phyloP scores from a whole-genome alignment of 2,113 vertebrate species.

The Corythaeola cristata region DNA sequence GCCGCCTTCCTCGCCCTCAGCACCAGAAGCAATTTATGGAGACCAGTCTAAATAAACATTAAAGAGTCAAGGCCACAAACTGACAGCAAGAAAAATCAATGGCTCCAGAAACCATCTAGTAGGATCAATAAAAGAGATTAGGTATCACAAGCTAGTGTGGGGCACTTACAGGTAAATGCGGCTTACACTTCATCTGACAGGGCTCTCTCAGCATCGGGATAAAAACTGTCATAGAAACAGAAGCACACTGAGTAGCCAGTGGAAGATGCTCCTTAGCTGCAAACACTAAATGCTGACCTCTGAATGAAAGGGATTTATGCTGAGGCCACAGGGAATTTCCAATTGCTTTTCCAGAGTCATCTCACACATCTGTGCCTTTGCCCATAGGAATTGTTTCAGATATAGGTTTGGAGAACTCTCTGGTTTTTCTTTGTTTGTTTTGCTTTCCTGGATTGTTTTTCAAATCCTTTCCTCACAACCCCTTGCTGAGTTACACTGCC shows the following conservation, averaged over 20 bases:
- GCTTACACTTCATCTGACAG: slow-evolving; percentile 72
- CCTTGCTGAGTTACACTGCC: neutral
- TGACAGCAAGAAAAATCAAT: slow-evolving; percentile 83
- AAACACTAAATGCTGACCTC: slow-evolving; percentile 67
- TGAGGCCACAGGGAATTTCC: slow-evolving; percentile 41
- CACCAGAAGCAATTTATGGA: slow-evolving; percentile 83
- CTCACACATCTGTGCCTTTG: slow-evolving; percentile 26
- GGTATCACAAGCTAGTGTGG: slow-evolving; percentile 66
- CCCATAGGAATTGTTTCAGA: slow-evolving; percentile 31
- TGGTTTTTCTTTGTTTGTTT: slow-evolving; percentile 1
- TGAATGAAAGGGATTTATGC: slow-evolving; percentile 60
- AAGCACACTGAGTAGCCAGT: slow-evolving; percentile 18
- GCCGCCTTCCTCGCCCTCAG: slow-evolving; percentile 52
- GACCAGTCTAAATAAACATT: slow-evolving; percentile 83
- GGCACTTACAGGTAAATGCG: slow-evolving; percentile 76
- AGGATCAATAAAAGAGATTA: slow-evolving; percentile 85
- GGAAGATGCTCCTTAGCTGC: slow-evolving; percentile 14
- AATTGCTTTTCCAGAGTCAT: slow-evolving; percentile 53
- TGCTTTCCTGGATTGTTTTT: neutral
- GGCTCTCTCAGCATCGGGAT: slow-evolving; percentile 58
- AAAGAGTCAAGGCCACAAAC: slow-evolving; percentile 82
- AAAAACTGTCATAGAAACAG: slow-evolving; percentile 74
- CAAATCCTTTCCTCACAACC: neutral
- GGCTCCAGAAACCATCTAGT: slow-evolving; percentile 77
- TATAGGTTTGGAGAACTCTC: neutral